Evolutionary conservation across 2,797 vertebrate genomes (phyloP).

Genomic region (Brachyalestes nurse): DNA sequence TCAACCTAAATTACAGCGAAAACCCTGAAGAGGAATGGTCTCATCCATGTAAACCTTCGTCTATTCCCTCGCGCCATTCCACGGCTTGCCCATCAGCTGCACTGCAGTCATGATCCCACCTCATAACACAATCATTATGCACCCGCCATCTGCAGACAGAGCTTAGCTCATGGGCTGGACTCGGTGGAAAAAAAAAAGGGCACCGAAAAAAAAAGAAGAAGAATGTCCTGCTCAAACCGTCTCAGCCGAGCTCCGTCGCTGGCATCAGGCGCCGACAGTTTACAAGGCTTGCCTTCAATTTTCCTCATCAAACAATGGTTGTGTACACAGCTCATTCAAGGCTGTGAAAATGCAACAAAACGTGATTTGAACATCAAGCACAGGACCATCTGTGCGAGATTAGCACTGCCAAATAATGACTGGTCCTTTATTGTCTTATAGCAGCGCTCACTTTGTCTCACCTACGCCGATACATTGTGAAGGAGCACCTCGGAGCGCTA

Average conservation of each 20-base stretch:
- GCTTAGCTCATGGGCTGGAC: constrained; percentile 67
- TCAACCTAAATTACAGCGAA: constrained; percentile 64
- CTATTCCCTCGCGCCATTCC: constrained; percentile 42
- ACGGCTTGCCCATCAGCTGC: constrained; percentile 41
- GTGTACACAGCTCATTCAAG: constrained; percentile 81
- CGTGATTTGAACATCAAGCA: constrained; percentile 83
- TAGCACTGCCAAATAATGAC: constrained; percentile 74
- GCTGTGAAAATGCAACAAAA: constrained; percentile 78
- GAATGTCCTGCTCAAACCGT: constrained; percentile 70
- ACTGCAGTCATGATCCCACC: constrained; percentile 35
- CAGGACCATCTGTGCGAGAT: constrained; percentile 77
- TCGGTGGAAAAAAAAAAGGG: constrained; percentile 34
- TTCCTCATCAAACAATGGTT: constrained; percentile 85
- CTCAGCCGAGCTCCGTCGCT: constrained; percentile 76
- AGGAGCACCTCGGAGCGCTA: constrained; percentile 56
- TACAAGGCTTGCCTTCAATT: constrained; percentile 84
- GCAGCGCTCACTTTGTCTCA: constrained; percentile 67
- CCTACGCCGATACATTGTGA: constrained; percentile 55
- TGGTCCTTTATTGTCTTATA: constrained; percentile 72
- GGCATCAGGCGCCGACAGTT: constrained; percentile 77
- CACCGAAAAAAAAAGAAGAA: neutral
- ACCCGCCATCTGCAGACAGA: constrained; percentile 37
- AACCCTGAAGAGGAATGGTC: constrained; percentile 62
- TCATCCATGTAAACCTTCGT: constrained; percentile 57
- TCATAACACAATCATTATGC: constrained; percentile 53